Percentiles rank a stretch among this genome's conserved stretches.
Conservation (phyloP, 2,888 invertebrate genomes). For the Sesamia inferens region DNA sequence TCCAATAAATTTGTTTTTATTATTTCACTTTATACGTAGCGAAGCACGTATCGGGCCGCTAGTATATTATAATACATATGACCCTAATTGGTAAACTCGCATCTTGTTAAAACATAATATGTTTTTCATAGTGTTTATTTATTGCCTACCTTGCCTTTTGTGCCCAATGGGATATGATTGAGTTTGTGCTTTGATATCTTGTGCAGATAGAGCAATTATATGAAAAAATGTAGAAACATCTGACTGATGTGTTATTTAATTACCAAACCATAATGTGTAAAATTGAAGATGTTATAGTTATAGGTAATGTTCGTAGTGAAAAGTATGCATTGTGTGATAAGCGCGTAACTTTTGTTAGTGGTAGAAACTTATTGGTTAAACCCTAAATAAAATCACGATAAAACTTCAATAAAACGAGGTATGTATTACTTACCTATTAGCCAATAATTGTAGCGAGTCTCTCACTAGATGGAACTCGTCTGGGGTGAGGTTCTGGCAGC, state of each 20-base stretch:
- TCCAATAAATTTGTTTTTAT: too few relatives aligned
- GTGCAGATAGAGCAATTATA: neutral
- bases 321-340: neutral
- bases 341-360: neutral
- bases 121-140: neutral
- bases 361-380: neutral
- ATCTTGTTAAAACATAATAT: neutral
- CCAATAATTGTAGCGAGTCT: conserved; percentile 96
- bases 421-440: conserved; percentile 86
- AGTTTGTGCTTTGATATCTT: neutral
- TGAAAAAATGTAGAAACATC: neutral
- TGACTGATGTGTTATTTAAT: neutral
- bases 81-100: too few relatives aligned
- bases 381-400: neutral
- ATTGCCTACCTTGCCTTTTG: neutral
- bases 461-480: conserved; percentile 98
- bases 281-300: neutral
- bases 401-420: neutral
- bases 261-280: conserved; percentile 19
- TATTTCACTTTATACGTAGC: too few relatives aligned
- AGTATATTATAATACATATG: too few relatives aligned
- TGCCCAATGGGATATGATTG: neutral
- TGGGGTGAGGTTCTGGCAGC: conserved; percentile 97
- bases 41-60: too few relatives aligned
- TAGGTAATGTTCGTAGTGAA: neutral